Evolutionary conservation across 2,888 invertebrate species (phyloP), one percentile per base, ranked within the genome.

Genomic region (Embidobia sp.): DNA sequence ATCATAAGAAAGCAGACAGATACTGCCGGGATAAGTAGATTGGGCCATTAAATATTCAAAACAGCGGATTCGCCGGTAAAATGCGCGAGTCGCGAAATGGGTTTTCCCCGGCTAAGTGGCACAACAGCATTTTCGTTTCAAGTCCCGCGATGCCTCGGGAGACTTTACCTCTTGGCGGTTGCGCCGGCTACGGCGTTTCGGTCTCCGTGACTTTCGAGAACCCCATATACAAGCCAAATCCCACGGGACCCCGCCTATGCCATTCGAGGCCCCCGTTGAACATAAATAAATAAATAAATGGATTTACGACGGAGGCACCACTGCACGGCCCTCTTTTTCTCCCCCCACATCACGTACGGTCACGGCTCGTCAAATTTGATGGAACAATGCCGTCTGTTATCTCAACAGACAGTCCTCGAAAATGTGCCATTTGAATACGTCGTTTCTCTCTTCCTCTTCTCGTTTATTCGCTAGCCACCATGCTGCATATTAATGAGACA

Each of bases 251-350:
- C 83, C 81, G 80, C 79, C 85, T 83, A 78, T 77, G 81, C 82
- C 80, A 79, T 81, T 80, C 81, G 79, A 69, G 80, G 81, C 83
- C 82, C 85, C 85, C 83, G 83, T 85, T 78, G 84, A 83, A 88
- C 87, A 88, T 89, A 89, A 89, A 89, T 89, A 89, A 89, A 89
- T 89, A 88, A 89, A 89, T 88, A 89, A 89, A 89, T 88, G 88
- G 87, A 88, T 88, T 88, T 88, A 86, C 86, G 83, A 81, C 81
- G 61, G 82, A 81, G 81, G 63, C 70, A 49, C 63, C 3, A 19
- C 53, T 46, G 31, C 15, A 69, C 73, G 26, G 40, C 46, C 44
- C 19, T 59, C 44, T 46, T 46, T 29, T 26, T 6, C 22, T 22
- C 53, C 31, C 48, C 55, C 61, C 37, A 73, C 72, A 64, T 31